Evolutionary conservation across 35 echinoderm and acorn worm species (phyloP).

Genomic region (Lytechinus pictus): DNA sequence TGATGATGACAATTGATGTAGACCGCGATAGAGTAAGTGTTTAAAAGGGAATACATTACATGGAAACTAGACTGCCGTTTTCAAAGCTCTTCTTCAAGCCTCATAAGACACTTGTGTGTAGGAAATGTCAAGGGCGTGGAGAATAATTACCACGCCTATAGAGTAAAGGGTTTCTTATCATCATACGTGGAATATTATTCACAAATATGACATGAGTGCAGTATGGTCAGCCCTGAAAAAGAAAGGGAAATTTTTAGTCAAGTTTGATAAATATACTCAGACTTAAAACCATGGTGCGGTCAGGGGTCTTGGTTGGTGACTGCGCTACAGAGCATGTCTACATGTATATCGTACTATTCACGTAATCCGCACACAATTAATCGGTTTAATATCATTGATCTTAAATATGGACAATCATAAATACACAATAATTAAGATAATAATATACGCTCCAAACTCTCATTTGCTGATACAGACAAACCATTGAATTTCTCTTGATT

Average conservation of each 20-base stretch:
- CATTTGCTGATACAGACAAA: no score
- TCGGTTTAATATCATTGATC: no score
- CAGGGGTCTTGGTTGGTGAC: no score
- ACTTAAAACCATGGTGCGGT: no score
- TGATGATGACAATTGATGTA: not conserved
- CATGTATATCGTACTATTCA: no score
- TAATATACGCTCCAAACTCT: no score
- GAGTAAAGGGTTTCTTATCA: not conserved
- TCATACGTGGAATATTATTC: not conserved
- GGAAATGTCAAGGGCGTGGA: not conserved
- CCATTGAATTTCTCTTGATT: no score
- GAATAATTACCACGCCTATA: not conserved
- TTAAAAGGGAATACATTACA: conserved; percentile 2
- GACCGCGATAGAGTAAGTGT: not conserved
- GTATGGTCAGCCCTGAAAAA: not conserved
- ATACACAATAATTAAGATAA: no score
- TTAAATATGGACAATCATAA: no score
- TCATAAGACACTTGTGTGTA: not conserved
- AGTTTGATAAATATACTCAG: no score
- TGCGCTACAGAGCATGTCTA: no score
- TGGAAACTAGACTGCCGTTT: not conserved
- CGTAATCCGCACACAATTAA: no score
- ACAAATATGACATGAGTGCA: not conserved
- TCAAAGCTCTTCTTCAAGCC: not conserved
- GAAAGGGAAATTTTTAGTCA: not conserved